Conservation (phyloP, 2,113 vertebrate genomes). For the Microcebus griseorufus region DNA sequence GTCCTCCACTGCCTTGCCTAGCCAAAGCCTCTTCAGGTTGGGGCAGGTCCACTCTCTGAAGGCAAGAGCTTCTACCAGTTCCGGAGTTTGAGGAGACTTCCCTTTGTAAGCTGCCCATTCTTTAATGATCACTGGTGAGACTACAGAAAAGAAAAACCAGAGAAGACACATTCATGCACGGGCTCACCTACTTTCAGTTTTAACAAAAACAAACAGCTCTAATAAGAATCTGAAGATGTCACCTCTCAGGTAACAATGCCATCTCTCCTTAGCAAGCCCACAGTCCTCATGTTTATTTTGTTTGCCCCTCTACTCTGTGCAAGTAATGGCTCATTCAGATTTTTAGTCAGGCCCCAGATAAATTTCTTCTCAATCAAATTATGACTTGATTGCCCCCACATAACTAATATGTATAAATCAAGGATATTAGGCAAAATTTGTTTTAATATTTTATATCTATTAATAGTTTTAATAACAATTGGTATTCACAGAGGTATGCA, state of each 20-base stretch:
- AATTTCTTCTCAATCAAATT: slow-evolving; percentile 15
- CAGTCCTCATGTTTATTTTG: not conserved
- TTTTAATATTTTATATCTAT: slow-evolving; percentile 7
- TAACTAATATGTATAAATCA: not conserved
- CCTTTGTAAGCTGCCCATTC: slow-evolving; percentile 99
- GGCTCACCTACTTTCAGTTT: not conserved
- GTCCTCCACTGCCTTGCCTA: slow-evolving; percentile 96
- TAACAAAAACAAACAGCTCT: slow-evolving; percentile 4
- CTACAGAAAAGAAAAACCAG: slow-evolving; percentile 79
- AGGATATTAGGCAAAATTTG: not conserved
- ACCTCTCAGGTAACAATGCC: not conserved
- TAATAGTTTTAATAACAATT: not conserved
- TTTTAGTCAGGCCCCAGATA: not conserved
- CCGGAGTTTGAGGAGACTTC: slow-evolving; percentile 96
- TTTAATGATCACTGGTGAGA: slow-evolving; percentile 94
- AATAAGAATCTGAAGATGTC: not conserved
- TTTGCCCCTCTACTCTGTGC: not conserved
- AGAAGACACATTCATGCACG: slow-evolving; percentile 40
- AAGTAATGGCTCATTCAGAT: not conserved
- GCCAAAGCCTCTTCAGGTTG: slow-evolving; percentile 95
- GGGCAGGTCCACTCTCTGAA: slow-evolving; percentile 98
- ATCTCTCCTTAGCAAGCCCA: not conserved
- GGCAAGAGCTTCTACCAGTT: slow-evolving; percentile 95
- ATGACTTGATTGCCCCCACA: slow-evolving; percentile 9
- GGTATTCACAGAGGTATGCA: not conserved